phyloP scores from a whole-genome alignment of 92 coral and sea anemone species.

The Palythoa heliodiscus region DNA sequence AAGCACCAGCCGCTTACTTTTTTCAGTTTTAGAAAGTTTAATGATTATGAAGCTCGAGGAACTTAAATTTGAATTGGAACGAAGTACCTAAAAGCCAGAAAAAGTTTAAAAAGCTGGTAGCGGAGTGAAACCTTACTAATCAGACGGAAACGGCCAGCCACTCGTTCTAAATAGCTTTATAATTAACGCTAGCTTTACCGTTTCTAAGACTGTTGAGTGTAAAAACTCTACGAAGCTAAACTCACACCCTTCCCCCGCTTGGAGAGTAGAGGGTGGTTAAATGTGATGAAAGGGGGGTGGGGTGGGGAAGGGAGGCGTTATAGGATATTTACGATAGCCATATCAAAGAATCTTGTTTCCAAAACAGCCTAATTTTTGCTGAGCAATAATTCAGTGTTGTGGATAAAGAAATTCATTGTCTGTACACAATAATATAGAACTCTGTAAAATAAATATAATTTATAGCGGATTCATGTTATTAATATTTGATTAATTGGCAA shows the following conservation, averaged over 20 bases:
- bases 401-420: background rate
- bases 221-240: background rate
- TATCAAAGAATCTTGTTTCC: background rate
- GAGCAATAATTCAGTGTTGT: background rate
- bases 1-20: too few species aligned
- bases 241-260: background rate
- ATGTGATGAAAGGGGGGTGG: too few species aligned
- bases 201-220: background rate
- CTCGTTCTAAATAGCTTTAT: background rate
- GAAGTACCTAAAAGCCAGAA: too few species aligned
- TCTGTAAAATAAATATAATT: background rate
- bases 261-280: too few species aligned
- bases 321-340: background rate
- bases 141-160: background rate
- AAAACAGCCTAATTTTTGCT: background rate
- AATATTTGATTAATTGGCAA: background rate
- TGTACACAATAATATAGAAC: background rate
- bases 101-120: too few species aligned
- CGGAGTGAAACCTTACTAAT: too few species aligned
- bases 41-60: too few species aligned
- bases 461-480: background rate
- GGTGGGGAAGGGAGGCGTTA: background rate
- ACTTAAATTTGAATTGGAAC: too few species aligned
- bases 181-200: background rate
- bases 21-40: too few species aligned